Conservation (phyloP, 2,797 vertebrate genomes). For the Paramormyrops hopkinsi region DNA sequence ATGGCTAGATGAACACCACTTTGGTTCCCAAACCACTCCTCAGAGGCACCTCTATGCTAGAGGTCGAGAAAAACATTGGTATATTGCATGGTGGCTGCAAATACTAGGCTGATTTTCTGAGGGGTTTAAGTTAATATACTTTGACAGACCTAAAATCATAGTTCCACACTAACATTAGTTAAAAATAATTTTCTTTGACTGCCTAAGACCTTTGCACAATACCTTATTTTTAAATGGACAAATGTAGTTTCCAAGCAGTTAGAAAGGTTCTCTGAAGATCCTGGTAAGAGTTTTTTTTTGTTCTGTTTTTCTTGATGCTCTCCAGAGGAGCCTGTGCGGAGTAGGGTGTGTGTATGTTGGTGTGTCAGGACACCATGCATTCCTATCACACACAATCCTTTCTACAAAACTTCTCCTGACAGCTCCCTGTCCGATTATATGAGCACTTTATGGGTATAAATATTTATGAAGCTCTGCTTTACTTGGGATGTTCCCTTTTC, state of each 20-base stretch:
- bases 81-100: neutral
- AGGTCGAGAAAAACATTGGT: neutral
- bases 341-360: neutral
- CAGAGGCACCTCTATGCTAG: neutral
- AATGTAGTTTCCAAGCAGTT: neutral
- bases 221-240: constrained; percentile 14
- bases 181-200: neutral
- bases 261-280: neutral
- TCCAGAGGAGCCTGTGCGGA: neutral
- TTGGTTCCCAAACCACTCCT: neutral
- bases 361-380: neutral
- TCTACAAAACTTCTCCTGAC: constrained; percentile 24
- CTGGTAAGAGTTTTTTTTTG: neutral
- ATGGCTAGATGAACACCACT: neutral
- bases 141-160: neutral
- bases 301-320: neutral
- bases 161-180: neutral
- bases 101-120: neutral
- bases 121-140: neutral
- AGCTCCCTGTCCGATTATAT: constrained; percentile 28
- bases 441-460: constrained; percentile 60
- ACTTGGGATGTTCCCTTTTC: constrained; percentile 71
- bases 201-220: neutral
- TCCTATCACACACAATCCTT: constrained; percentile 1
- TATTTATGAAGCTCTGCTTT: constrained; percentile 76